Evolutionary conservation across 2,888 invertebrate genomes (phyloP), one percentile per base, ranked within the genome.

Genomic region (Xestia xanthographa): DNA sequence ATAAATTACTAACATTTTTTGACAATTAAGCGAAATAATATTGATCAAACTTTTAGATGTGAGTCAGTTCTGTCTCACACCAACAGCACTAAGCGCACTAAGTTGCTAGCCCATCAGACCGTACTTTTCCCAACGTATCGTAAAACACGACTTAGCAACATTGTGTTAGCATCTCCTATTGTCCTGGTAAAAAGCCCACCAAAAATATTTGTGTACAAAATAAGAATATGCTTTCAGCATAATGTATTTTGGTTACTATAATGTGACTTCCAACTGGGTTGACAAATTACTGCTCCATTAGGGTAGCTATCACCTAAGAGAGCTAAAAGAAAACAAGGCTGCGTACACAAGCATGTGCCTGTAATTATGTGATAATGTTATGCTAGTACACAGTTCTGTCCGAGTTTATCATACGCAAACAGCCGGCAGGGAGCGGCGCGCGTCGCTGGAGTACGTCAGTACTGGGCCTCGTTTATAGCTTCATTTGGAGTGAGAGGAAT

Each of bases 321-420:
- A 38, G 34, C 45, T 68, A 38, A 70, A 72, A 75, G 60, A 62
- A 62, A 68, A 83, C 29, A 66, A 73, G 43, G 53, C 41, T 43
- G 8, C 41, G 58, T 75, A 66, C 26, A 56, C 62, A 58, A 66
- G 66, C 56, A 17, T 41, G 65, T 63, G 67, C 29, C 62, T 58
- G 67, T 87, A 83, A 86, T 86, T 71, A 80, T 74, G 83, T 75
- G 86, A 83, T 86, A 87, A 87, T 83, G 70, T 83, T 83, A 83
- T 79, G 80, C 75, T 69, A 66, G 80, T 48, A 75, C 73, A 79
- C 80, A 79, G 80, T 60, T 72, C 45, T 72, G 75, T 75, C 78
- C 77, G 77, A 76, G 84, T 87, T 86, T 86, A 83, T 70, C 86
- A 78, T 75, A 87, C 58, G 72, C 84, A 87, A 86, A 86, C 86